Conservation (phyloP, 2,113 vertebrate genomes). For the Recurvirostra avosetta region DNA sequence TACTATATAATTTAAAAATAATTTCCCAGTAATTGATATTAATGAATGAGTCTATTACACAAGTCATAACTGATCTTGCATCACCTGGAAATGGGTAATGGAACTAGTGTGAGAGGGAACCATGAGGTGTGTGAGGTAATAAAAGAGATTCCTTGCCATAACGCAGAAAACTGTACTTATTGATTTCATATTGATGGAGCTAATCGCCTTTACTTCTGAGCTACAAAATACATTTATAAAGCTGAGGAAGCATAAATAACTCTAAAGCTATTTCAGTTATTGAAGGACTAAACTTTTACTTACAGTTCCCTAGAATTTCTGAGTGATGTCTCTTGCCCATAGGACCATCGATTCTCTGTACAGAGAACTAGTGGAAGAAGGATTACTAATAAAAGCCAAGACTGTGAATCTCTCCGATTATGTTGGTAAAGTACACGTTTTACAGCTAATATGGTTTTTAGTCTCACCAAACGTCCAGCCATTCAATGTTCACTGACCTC, state of each 20-base stretch:
- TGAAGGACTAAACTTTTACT: not conserved
- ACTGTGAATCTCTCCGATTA: conserved; percentile 78
- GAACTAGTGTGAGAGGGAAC: not conserved
- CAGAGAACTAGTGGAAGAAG: conserved; percentile 78
- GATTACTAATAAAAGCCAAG: conserved; percentile 74
- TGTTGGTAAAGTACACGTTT: conserved; percentile 72
- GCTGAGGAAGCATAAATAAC: not conserved
- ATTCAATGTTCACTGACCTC: not conserved
- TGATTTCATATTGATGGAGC: not conserved
- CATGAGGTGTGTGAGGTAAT: not conserved
- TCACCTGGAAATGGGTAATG: not conserved
- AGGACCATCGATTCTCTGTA: conserved; percentile 84
- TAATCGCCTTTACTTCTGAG: not conserved
- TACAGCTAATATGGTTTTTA: not conserved
- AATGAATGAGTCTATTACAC: conserved; percentile 21
- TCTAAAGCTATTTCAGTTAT: not conserved
- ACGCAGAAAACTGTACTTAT: not conserved
- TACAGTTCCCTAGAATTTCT: not conserved
- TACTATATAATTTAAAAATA: conserved; percentile 38
- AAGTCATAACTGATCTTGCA: conserved; percentile 28
- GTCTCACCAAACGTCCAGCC: not conserved
- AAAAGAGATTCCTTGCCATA: not conserved
- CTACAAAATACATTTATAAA: not conserved
- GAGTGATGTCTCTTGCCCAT: not conserved
- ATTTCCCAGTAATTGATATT: conserved; percentile 41